Evolutionary conservation across 2,113 vertebrate species (phyloP), one percentile per base, ranked within the genome.

Genomic region (Saguinus imperator): DNA sequence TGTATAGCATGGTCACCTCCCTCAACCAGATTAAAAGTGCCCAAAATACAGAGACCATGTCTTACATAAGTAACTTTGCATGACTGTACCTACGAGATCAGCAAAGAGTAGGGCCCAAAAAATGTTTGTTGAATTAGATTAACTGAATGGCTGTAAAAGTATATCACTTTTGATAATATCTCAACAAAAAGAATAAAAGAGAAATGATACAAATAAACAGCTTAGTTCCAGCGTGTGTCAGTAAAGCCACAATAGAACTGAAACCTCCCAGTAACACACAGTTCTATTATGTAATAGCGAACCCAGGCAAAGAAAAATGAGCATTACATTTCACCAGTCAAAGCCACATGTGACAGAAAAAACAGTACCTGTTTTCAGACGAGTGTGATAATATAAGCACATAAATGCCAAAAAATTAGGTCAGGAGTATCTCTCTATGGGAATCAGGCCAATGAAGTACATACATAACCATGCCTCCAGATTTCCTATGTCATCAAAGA

Each of bases 351-450:
- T 61, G 40, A 94, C 45, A 92, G 79, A 84, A 40, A 75, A 87
- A 95, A 96, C 9, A 45, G 43, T 50, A 83, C 89, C 83, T 66
- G 64, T 88, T 76, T 83, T 93, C 87, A 91, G 87, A 83, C 70
- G 70, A 80, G 77, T 64, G 17, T 89, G 77, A n/a, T 48, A 68
- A 75, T 12, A 66, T 1, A 87, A 32, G 45, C 76, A 87, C 11
- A 93, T 82, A 81, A 75, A 75, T 96, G 70, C 55, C 37, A 93
- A 76, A 89, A 72, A 81, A 96, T 43, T 50, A 87, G 32, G 77
- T 48, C 27, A 83, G 4, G 23, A 75, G 40, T 75, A 48, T 81
- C 37, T 77, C 72, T 87, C 55, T 68, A 70, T 61, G 66, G 25
- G 32, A 91, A 92, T 37, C 17, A 73, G 87, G 37, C 35, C 70